Evolutionary conservation across 2,113 vertebrate genomes (phyloP).

Genomic region (Petroica traversi): DNA sequence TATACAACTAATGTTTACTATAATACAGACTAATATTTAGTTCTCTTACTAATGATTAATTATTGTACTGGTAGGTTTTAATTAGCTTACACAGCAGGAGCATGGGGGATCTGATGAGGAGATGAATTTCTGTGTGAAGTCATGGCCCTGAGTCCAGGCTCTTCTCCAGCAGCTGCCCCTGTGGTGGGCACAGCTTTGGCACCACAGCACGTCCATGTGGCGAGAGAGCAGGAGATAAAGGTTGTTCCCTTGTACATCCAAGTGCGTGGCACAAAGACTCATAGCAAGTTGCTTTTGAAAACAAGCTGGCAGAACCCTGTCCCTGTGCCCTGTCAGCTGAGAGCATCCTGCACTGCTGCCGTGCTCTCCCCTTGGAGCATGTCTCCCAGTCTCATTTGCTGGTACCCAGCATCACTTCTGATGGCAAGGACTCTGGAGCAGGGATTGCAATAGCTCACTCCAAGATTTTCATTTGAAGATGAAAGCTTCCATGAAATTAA

Average conservation of each 20-base stretch:
- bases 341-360: neutral
- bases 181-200: neutral
- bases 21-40: conserved; percentile 13
- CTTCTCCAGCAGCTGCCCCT: neutral
- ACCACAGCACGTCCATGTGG: fast-evolving
- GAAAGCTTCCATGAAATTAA: neutral
- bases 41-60: conserved; percentile 25
- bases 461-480: neutral
- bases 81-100: neutral
- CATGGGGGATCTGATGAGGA: neutral
- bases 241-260: neutral
- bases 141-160: neutral
- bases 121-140: neutral
- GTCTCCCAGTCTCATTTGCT: neutral
- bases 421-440: neutral
- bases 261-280: neutral
- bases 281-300: neutral
- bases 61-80: conserved; percentile 13
- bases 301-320: neutral
- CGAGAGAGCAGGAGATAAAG: neutral
- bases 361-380: neutral
- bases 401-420: neutral
- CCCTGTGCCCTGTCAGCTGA: neutral
- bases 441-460: neutral
- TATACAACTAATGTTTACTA: neutral